A percentile compares a stretch with the other conserved stretches of the same genome.
phyloP scores from a whole-genome alignment of 2,888 invertebrate genomes.

The Podotricha telesiphe region DNA sequence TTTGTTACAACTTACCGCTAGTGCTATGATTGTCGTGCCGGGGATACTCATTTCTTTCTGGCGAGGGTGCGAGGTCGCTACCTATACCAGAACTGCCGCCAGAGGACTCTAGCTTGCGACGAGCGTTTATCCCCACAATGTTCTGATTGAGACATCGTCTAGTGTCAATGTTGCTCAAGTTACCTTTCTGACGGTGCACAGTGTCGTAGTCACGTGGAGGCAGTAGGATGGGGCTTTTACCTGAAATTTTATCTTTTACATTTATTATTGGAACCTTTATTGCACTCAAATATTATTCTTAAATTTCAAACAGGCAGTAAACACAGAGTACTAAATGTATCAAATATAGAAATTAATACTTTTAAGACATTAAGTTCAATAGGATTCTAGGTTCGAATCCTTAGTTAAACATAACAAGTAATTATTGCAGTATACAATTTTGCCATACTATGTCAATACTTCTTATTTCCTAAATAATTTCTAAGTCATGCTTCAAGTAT shows the following conservation, averaged over 20 bases:
- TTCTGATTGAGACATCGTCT: conserved; percentile 88
- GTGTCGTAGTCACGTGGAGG: conserved; percentile 98
- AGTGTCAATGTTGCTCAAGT: conserved; percentile 76
- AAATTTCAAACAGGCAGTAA: too few relatives aligned
- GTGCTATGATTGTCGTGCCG: conserved; percentile 85
- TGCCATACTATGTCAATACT: too few relatives aligned
- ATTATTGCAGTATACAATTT: too few relatives aligned
- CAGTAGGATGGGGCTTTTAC: conserved; percentile 89
- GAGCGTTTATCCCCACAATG: conserved; percentile 81
- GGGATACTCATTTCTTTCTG: conserved; percentile 83
- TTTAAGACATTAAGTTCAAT: too few relatives aligned
- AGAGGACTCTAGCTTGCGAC: conserved; percentile 85
- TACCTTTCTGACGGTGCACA: conserved; percentile 87
- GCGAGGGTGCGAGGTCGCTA: conserved; percentile 93
- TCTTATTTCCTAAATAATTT: too few relatives aligned
- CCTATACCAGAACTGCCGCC: conserved; percentile 95
- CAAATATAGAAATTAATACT: too few relatives aligned
- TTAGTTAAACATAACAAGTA: too few relatives aligned
- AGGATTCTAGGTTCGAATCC: too few relatives aligned
- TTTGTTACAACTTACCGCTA: conserved; percentile 77
- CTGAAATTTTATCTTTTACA: conserved; percentile 52
- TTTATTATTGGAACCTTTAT: conserved; percentile 2
- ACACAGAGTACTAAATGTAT: too few relatives aligned
- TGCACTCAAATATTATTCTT: too few relatives aligned
- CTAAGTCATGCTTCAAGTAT: too few relatives aligned